Conservation (phyloP, 2,888 invertebrate genomes). For the Geotrupes spiniger region DNA sequence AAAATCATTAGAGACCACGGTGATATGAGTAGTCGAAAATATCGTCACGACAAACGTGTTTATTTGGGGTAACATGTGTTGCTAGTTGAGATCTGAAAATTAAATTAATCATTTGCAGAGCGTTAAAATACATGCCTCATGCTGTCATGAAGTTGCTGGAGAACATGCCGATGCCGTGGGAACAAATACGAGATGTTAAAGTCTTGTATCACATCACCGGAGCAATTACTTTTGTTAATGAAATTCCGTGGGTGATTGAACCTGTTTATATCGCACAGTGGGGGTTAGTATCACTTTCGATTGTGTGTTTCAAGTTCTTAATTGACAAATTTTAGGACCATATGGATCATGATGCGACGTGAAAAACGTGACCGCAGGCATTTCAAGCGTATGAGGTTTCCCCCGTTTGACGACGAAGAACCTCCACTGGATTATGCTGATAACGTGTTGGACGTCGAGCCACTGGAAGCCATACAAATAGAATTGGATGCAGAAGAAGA, state of each 20-base stretch:
- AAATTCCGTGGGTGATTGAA: constrained; percentile 99
- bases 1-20: constrained; percentile 99
- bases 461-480: constrained; percentile 97
- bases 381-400: constrained; percentile 99
- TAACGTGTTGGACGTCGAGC: constrained; percentile 98
- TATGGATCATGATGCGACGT: constrained; percentile 99
- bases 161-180: constrained; percentile 99
- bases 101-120: constrained; percentile 54
- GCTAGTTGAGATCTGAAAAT: not conserved
- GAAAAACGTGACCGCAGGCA: constrained; percentile 98
- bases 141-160: constrained; percentile 98
- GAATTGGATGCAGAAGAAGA: constrained; percentile 96
- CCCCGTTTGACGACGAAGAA: constrained; percentile 99
- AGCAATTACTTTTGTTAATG: constrained; percentile 99
- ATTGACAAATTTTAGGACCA: constrained; percentile 62
- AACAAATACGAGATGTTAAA: constrained; percentile 97
- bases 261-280: constrained; percentile 99
- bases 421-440: constrained; percentile 99
- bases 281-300: constrained; percentile 64
- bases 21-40: constrained; percentile 99
- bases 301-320: too few relatives aligned
- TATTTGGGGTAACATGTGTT: constrained; percentile 81
- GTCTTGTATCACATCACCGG: constrained; percentile 99
- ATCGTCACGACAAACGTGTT: constrained; percentile 97
- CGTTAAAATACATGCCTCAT: constrained; percentile 99